Percentiles rank a stretch among this genome's conserved stretches.
Conservation (phyloP, 2,797 vertebrate species). For the Sparus aurata region DNA sequence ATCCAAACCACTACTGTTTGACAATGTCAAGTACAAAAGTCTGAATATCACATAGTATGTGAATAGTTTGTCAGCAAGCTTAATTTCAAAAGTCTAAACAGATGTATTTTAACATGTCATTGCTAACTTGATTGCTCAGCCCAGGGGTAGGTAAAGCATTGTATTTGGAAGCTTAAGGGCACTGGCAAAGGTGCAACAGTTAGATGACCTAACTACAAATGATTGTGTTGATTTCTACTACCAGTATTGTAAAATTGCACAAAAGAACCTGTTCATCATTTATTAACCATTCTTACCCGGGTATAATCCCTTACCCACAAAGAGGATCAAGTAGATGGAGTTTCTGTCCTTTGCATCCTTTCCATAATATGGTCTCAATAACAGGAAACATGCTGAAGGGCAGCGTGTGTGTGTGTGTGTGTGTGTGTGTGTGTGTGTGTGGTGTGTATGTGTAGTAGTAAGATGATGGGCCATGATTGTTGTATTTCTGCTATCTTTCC, state of each 20-base stretch:
- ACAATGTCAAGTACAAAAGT: no score
- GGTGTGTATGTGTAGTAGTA: not conserved
- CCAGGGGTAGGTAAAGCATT: no score
- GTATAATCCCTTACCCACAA: conserved; percentile 31
- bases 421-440: not conserved
- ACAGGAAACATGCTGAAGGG: conserved; percentile 33
- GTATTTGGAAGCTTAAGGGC: no score
- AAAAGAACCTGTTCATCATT: not conserved
- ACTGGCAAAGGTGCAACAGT: not conserved
- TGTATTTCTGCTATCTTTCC: conserved; percentile 62
- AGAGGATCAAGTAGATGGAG: conserved; percentile 46
- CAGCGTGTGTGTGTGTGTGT: not conserved
- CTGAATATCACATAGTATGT: no score
- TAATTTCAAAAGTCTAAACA: no score
- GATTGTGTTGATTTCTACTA: conserved; percentile 31
- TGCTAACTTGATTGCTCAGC: no score
- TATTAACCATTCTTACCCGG: conserved; percentile 6
- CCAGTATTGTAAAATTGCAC: not conserved
- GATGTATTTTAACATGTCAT: no score
- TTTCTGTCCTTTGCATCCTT: conserved; percentile 47
- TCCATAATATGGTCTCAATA: conserved; percentile 23
- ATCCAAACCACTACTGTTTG: no score
- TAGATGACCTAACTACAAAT: conserved; percentile 28
- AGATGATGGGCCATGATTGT: conserved; percentile 42
- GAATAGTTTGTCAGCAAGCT: no score